Evolutionary conservation across 64 coral and sea anemone genomes (phyloP).

Genomic region (Pocillopora damicornis): DNA sequence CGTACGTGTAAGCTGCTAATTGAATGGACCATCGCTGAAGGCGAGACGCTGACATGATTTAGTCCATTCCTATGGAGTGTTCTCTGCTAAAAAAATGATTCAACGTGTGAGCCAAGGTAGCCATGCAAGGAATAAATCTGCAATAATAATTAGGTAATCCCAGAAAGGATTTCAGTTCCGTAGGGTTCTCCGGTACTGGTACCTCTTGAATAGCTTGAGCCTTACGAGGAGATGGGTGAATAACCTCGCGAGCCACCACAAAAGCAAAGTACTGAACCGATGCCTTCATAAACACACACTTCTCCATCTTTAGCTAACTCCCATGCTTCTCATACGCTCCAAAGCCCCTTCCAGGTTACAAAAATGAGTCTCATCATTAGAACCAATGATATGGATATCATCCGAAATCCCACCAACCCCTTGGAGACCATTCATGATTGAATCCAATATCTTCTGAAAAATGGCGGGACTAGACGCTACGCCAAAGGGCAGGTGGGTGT

Average conservation of each 20-base stretch:
- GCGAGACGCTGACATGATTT: conserved; percentile 32
- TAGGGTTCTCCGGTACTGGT: conserved; percentile 14
- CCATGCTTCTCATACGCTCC: neutral
- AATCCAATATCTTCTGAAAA: conserved; percentile 43
- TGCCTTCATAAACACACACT: too few species aligned
- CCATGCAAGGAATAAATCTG: too few species aligned
- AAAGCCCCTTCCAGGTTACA: too few species aligned
- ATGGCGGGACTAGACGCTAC: conserved; percentile 15
- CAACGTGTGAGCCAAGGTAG: conserved; percentile 9
- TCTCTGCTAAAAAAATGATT: too few species aligned
- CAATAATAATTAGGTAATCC: conserved; percentile 38
- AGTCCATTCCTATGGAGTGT: too few species aligned
- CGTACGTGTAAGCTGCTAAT: conserved; percentile 48
- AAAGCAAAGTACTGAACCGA: neutral
- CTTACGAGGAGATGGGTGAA: conserved; percentile 34
- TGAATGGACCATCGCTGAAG: too few species aligned
- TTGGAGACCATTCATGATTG: conserved; percentile 36
- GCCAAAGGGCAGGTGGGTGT: too few species aligned
- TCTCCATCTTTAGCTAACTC: conserved; percentile 13
- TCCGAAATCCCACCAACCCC: neutral
- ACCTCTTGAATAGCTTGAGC: conserved; percentile 36
- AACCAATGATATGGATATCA: neutral
- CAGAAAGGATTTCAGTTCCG: conserved; percentile 40
- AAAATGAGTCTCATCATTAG: conserved; percentile 8
- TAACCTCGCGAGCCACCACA: conserved; percentile 33